These are phyloP conservation scores for Teleogryllus oceanicus DNA, from an alignment of 2,888 invertebrate genomes.

Conservation along the genomic window DNA sequence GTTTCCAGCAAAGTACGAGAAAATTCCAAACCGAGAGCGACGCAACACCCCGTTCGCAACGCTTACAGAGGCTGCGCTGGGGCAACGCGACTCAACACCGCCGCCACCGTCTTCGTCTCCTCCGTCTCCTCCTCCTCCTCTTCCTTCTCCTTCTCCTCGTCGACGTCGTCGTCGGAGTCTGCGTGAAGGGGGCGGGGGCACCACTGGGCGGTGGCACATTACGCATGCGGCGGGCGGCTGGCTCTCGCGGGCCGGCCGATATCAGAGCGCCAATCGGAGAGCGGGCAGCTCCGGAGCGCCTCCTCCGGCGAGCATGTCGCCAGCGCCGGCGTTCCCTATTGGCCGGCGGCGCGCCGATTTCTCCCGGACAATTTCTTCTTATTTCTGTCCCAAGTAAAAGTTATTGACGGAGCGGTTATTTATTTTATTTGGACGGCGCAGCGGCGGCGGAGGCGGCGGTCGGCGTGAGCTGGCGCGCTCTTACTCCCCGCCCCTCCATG, in stretches of 20 bases:
- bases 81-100: too few species aligned
- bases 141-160: not conserved
- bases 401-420: not conserved
- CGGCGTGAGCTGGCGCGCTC: not conserved
- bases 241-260: not conserved
- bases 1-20: too few species aligned
- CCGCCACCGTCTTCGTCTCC: not conserved
- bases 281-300: not conserved
- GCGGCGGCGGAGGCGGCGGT: not conserved
- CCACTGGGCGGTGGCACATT: not conserved
- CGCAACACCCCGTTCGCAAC: too few species aligned
- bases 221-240: slow-evolving; percentile 18
- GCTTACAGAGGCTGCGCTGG: too few species aligned
- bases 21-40: too few species aligned
- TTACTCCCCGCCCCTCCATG: too few species aligned
- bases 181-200: not conserved
- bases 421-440: not conserved
- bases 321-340: not conserved
- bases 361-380: slow-evolving; percentile 18
- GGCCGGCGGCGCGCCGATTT: not conserved
- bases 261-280: slow-evolving; percentile 6
- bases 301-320: not conserved
- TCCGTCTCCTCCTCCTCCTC: not conserved
- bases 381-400: not conserved
- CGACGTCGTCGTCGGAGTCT: not conserved